A percentile compares a stretch with the other conserved stretches of the same genome.
Conservation (phyloP, 1,140 invertebrate species). For the Diorhabda carinulata region DNA sequence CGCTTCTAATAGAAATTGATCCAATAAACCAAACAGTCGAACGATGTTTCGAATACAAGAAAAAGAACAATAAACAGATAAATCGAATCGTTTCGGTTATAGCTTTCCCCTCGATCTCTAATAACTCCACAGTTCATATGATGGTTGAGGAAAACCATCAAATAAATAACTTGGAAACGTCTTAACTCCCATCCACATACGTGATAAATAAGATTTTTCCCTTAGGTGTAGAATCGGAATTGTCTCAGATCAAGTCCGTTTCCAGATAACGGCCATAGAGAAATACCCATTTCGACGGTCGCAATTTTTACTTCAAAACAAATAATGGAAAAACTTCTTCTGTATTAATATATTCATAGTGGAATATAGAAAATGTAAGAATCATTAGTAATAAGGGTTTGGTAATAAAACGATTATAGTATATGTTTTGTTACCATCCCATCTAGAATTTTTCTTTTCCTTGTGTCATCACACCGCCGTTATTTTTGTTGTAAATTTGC, state of each 20-base stretch:
- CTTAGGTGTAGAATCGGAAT: slow-evolving; percentile 2
- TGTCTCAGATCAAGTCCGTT: background rate
- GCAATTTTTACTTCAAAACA: background rate
- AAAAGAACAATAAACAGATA: slow-evolving; percentile 2
- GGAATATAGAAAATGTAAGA: no score
- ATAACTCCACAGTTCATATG: background rate
- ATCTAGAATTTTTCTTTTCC: no score
- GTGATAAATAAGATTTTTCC: slow-evolving; percentile 3
- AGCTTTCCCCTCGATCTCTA: background rate
- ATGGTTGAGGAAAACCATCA: background rate
- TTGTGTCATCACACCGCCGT: no score
- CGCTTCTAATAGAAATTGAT: no score
- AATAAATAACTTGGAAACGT: slow-evolving; percentile 1
- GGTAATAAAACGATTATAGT: no score
- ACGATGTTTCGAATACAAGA: background rate
- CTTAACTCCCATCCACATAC: background rate
- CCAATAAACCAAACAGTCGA: no score
- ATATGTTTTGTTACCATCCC: no score
- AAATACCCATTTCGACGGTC: background rate
- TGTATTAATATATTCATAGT: no score
- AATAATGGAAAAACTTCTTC: background rate
- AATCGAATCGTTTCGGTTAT: background rate
- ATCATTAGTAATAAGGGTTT: no score
- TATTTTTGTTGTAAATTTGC: no score
- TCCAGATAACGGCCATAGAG: background rate